Base-by-base conservation (phyloP, 1,140 invertebrate genomes). In the Trachymyrmex septentrionalis region DNA sequence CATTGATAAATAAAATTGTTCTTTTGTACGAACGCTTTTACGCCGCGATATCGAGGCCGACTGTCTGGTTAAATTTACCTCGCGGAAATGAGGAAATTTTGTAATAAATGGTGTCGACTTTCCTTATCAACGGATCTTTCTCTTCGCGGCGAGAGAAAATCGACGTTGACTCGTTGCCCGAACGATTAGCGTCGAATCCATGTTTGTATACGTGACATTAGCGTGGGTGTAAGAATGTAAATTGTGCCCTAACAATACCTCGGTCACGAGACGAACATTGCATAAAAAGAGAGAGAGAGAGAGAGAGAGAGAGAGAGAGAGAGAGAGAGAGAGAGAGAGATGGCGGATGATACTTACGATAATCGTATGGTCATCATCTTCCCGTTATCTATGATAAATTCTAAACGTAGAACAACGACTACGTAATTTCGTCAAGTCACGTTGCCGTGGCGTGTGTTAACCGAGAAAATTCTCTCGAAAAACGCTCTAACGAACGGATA, bases 331-430 rank as follows among this genome's bases (percentile, higher is more conserved):
- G 59, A 27, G 48, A 77, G 50, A 81, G 61, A 86, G 69, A 88
- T 48, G 63, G 85, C n/a, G 71, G 38, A 75, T 73, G 80, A 90
- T 90, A 90, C 86, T 90, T 88, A 90, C 57, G 86, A 75, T 90
- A 90, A 90, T 90, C 88, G 72, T 90, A 90, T 4, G 86, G 89
- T 88, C 86, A 90, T 90, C 88, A 90, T 90, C 88, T 77, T 90
- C 88, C 89, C 89, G 89, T 90, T 90, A 90, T 78, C 44, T 73
- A 87, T 86, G 71, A 90, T 89, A 90, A 90, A 90, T 88, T 90
- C 88, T 90, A 82, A 90, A 89, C 88, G 76, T 82, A 87, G 77
- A 90, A 90, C 81, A 90, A 90, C 89, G 88, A 82, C 89, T 77
- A 90, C 73, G 34, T 90, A 90, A 90, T 90, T 90, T 90, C 27